Evolutionary conservation across 2,888 invertebrate genomes (phyloP).

Genomic region (Villa cingulata): DNA sequence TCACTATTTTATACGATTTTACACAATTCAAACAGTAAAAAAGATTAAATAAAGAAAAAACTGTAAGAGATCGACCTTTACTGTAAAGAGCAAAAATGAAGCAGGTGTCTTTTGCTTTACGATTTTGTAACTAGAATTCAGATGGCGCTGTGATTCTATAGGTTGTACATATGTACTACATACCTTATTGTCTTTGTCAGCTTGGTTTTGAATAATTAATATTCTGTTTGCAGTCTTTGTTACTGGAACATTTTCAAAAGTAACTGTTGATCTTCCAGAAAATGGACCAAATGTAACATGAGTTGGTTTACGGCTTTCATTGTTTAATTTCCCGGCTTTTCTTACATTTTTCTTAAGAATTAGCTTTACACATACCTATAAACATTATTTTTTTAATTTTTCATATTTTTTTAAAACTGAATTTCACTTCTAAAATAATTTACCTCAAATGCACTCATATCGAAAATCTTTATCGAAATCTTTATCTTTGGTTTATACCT

Average conservation of each 20-base stretch:
- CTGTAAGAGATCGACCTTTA: too few relatives aligned
- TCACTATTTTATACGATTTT: too few relatives aligned
- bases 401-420: too few relatives aligned
- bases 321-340: constrained; percentile 26
- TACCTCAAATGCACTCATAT: constrained; percentile 36
- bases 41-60: too few relatives aligned
- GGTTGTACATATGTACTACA: too few relatives aligned
- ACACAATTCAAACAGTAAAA: too few relatives aligned
- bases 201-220: constrained; percentile 47
- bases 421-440: constrained; percentile 1
- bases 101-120: too few relatives aligned
- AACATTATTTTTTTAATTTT: background rate
- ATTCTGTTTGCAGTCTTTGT: constrained; percentile 41
- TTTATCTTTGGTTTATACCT: too few relatives aligned
- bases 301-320: constrained; percentile 31
- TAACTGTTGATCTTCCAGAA: constrained; percentile 48
- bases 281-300: constrained; percentile 49
- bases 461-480: too few relatives aligned
- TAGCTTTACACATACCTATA: constrained; percentile 23
- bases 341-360: constrained; percentile 24
- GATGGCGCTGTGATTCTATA: too few relatives aligned
- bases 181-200: constrained; percentile 36
- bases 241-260: constrained; percentile 51
- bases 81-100: too few relatives aligned
- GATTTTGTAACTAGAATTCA: too few relatives aligned